These are phyloP conservation scores for Hydrochoerus hydrochaeris DNA, from an alignment of 2,113 vertebrate species.

Conservation along the genomic window DNA sequence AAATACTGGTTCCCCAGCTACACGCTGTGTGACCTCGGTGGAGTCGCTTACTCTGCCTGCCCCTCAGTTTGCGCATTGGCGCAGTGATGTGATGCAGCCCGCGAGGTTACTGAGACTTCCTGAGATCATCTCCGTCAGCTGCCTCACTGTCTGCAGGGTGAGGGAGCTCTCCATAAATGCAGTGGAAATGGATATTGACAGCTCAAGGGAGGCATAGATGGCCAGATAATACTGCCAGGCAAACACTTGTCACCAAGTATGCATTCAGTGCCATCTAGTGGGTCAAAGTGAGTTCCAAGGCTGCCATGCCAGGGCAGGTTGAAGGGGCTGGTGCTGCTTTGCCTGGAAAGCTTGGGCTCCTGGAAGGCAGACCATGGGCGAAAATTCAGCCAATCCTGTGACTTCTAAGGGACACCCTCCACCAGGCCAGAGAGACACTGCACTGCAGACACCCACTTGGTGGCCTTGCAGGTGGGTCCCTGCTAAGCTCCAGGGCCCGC, in stretches of 20 bases:
- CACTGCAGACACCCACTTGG: not conserved
- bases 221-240: not conserved
- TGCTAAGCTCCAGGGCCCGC: not conserved
- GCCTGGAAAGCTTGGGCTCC: not conserved
- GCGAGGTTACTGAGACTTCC: not conserved
- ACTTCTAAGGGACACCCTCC: not conserved
- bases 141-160: not conserved
- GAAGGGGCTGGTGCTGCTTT: not conserved
- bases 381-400: not conserved
- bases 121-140: accelerated
- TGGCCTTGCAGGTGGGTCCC: not conserved
- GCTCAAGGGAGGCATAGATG: not conserved
- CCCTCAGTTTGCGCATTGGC: not conserved
- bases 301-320: accelerated
- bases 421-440: not conserved
- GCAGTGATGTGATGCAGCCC: not conserved
- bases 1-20: not conserved
- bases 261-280: not conserved
- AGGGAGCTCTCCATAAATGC: not conserved
- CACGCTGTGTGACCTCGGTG: not conserved
- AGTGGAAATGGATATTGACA: not conserved
- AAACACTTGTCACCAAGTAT: not conserved
- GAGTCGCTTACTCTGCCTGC: not conserved
- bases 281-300: not conserved
- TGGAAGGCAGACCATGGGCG: not conserved